These are phyloP conservation scores for Melipona quadrifasciata DNA, from an alignment of 1,140 invertebrate genomes.

Conservation along the genomic window DNA sequence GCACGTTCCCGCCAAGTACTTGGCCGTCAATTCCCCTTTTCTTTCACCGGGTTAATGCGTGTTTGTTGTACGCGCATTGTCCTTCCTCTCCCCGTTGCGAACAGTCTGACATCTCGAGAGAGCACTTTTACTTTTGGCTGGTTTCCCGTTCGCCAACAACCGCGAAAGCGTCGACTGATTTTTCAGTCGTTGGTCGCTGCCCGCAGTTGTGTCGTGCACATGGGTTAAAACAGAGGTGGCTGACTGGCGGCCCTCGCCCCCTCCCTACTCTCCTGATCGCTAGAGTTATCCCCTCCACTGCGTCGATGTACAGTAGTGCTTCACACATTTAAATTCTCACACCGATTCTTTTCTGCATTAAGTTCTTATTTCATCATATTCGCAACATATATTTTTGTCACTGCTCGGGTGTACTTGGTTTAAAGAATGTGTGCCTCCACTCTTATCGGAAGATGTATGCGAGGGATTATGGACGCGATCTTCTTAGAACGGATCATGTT, in stretches of 20 bases:
- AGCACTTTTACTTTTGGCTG: constrained; percentile 18
- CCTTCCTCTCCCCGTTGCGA: neutral
- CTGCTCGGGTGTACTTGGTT: neutral
- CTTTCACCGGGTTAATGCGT: constrained; percentile 45
- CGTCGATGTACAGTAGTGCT: no score
- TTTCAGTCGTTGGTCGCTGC: constrained; percentile 10
- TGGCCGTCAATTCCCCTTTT: constrained; percentile 22
- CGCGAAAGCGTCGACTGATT: neutral
- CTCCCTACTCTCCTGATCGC: no score
- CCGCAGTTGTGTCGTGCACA: constrained; percentile 11
- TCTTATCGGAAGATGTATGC: neutral
- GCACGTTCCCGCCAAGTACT: neutral
- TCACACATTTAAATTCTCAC: no score
- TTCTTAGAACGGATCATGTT: neutral
- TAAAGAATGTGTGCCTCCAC: neutral
- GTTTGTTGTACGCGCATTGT: constrained; percentile 39
- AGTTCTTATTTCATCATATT: no score
- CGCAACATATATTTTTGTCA: no score
- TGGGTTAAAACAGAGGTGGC: no score
- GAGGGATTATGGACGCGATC: neutral
- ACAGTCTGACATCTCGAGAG: neutral
- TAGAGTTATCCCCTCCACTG: no score
- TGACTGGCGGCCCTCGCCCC: no score
- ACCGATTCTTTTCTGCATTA: no score
- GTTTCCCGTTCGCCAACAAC: neutral